phyloP scores from a whole-genome alignment of 2,797 vertebrate genomes.

The Vireo griseus region DNA sequence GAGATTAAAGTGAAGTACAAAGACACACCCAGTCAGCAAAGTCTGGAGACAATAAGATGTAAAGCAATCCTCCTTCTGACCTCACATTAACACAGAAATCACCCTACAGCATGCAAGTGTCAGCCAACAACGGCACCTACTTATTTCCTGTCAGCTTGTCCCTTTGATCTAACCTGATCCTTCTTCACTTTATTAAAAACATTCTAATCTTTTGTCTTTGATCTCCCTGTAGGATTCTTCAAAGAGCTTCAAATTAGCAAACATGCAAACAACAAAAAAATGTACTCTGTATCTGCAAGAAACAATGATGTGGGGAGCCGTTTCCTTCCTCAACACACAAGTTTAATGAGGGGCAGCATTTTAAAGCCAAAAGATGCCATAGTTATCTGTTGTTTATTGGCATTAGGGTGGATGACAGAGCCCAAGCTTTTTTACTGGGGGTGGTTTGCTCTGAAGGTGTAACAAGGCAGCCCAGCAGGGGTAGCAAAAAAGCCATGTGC shows the following conservation, averaged over 20 bases:
- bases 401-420: slow-evolving; percentile 48
- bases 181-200: slow-evolving; percentile 72
- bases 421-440: slow-evolving; percentile 30
- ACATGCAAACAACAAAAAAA: slow-evolving; percentile 65
- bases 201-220: slow-evolving; percentile 71
- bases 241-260: slow-evolving; percentile 69
- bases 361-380: slow-evolving; percentile 47
- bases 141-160: slow-evolving; percentile 70
- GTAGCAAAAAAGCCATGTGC: slow-evolving; percentile 65
- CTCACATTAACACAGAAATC: slow-evolving; percentile 71
- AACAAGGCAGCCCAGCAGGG: slow-evolving; percentile 66
- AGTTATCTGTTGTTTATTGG: slow-evolving; percentile 61
- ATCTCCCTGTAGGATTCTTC: slow-evolving; percentile 68
- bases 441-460: slow-evolving; percentile 62
- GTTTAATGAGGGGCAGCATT: slow-evolving; percentile 49
- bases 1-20: slow-evolving; percentile 62
- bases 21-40: slow-evolving; percentile 67
- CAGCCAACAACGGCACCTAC: slow-evolving; percentile 68
- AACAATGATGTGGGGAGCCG: slow-evolving; percentile 30
- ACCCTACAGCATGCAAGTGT: slow-evolving; percentile 71
- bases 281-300: slow-evolving; percentile 38
- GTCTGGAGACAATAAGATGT: slow-evolving; percentile 70
- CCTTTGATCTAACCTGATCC: slow-evolving; percentile 72
- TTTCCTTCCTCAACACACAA: slow-evolving; percentile 59
- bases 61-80: slow-evolving; percentile 68